Base-by-base conservation (phyloP, 1,140 invertebrate species). In the Saccostrea glomerata region DNA sequence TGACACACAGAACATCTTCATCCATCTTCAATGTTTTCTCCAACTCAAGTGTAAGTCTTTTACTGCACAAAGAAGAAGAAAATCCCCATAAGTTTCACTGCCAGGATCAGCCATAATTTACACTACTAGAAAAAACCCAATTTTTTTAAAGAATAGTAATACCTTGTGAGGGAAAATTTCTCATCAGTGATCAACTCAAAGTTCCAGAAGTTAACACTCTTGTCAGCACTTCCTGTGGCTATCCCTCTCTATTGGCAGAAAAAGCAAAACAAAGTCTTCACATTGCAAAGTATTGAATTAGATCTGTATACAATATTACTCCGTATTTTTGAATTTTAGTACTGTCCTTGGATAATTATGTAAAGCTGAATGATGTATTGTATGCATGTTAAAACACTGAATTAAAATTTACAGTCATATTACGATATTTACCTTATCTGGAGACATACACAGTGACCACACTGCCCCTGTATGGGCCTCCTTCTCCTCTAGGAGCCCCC, bases 141-240 rank as follows among this genome's bases (percentile, higher is more conserved):
- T n/a, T n/a, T n/a, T n/a, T n/a, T n/a, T n/a, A n/a, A n/a, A n/a
- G n/a, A n/a, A n/a, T n/a, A n/a, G n/a, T n/a, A n/a, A n/a, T 87
- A 93, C 92, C 92, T 92, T 54, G 90, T 88, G 11, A 84, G 86
- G 12, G 92, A 91, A 54, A 89, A 90, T 15, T 93, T 87, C 47
- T 92, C 91, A 63, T 95, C 94, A 20, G 90, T 91, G 2, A 95
- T 96, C 0, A 99, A 95, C 94, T 99, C 98, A 95, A 98, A 99
- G 89, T 97, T 96, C 98, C 98, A 99, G 94, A 99, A 97, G 94
- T 98, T 99, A 0, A 99, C 97, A 0, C 97, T 97, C 91, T 97
- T 97, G 94, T 99, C 99, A 17, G 97, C 97, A 82, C 98, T 97
- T 15, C 98, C 98, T 84, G 97, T 97, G 9, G 97, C 97, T 93